Evolutionary conservation across 1,140 invertebrate species (phyloP), one percentile per base, ranked within the genome.

Genomic region (Hormaphis cornu): DNA sequence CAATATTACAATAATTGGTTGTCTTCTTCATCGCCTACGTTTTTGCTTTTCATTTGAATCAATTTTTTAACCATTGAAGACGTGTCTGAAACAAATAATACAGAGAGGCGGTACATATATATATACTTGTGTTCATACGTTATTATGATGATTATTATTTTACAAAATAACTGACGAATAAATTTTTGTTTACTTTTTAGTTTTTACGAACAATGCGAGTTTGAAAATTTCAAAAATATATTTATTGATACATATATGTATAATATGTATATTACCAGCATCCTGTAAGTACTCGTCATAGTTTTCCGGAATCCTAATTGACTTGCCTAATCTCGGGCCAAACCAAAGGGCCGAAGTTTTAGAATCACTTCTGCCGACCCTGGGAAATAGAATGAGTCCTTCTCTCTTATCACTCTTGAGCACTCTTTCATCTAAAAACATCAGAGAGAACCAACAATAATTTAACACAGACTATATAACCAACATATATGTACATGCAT

Each of bases 351-450:
- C 58, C 1, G 61, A 35, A 7, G 28, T 48, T 40, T 10, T 66
- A 1, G 44, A 48, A 1, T 66, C 61, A 22, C 42, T 66, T 30
- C 69, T 40, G 22, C 69, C 69, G 52, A 70, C 50, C n/a, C 69
- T 70, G 2, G 69, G 69, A 28, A 70, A 70, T 10, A 56, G 44
- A 40, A 70, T 70, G 10, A 70, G 56, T 35, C 69, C 69, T 61
- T 70, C 69, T 61, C 69, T 61, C 30, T 59, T 54, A 26, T 70
- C 42, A 37, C 30, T 61, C 26, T 22, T 48, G 8, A 59, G 28
- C 50, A 24, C 40, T 35, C 16, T 33, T 6, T 69, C 50, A 22
- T 69, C 50, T 52, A 22, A 37, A 69, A 28, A 33, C 12, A 28
- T 63, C n/a, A n/a, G n/a, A n/a, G n/a, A 10, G 9, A 18, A 63